A percentile compares a stretch with the other conserved stretches of the same genome.
phyloP scores from a whole-genome alignment of 2,113 vertebrate genomes.

The Labeo rohita region DNA sequence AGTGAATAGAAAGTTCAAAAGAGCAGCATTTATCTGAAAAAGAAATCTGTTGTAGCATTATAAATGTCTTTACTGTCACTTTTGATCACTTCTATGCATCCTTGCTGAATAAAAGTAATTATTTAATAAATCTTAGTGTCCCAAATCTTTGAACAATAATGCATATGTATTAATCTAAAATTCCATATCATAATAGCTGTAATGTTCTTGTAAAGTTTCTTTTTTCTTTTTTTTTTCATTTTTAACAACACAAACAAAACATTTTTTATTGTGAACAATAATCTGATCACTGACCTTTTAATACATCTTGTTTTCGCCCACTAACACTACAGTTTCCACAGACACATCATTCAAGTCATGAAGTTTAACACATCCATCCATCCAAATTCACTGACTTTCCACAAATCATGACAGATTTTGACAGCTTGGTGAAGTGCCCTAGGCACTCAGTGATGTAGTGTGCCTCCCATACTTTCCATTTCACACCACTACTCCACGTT shows the following conservation, averaged over 20 bases:
- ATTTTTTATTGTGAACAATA: background rate
- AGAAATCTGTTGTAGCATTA: background rate
- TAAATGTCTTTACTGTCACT: background rate
- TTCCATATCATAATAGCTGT: background rate
- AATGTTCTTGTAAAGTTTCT: no score
- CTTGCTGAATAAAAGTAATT: background rate
- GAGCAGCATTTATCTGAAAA: background rate
- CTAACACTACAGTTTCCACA: slow-evolving; percentile 5
- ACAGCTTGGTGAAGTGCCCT: slow-evolving; percentile 35
- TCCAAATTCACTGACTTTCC: slow-evolving; percentile 1
- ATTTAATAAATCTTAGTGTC: background rate
- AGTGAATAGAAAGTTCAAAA: background rate
- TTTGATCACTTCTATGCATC: background rate
- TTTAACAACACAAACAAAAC: background rate
- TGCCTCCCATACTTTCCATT: slow-evolving; percentile 35
- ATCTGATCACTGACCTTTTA: background rate
- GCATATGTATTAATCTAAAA: background rate
- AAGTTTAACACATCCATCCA: slow-evolving; percentile 20
- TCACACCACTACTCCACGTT: slow-evolving; percentile 30
- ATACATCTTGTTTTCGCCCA: background rate
- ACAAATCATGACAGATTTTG: slow-evolving; percentile 45
- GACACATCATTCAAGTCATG: slow-evolving; percentile 16
- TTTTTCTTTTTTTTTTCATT: background rate
- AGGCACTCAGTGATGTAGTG: slow-evolving; percentile 22
- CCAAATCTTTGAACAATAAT: background rate